These are phyloP conservation scores for Arizona elegans DNA, from an alignment of 2,113 vertebrate genomes.

Conservation along the genomic window DNA sequence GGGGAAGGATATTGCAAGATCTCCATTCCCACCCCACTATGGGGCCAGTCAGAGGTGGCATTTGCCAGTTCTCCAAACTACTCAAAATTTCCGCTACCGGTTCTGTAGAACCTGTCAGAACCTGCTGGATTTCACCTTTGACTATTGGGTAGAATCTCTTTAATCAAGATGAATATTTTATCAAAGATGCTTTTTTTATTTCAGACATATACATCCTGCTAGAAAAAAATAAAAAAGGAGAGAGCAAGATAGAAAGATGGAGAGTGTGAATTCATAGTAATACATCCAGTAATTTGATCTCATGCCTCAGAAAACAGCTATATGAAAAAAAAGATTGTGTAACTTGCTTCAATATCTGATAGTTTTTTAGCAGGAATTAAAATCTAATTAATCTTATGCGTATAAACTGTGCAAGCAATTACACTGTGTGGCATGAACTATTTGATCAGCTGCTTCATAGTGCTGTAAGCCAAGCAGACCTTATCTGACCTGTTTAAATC, in stretches of 20 bases:
- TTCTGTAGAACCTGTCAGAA: no score
- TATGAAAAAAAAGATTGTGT: constrained; percentile 38
- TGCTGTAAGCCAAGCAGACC: constrained; percentile 12
- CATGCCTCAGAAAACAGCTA: background rate
- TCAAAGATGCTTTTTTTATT: no score
- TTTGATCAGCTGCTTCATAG: constrained; percentile 62
- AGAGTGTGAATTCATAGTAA: background rate
- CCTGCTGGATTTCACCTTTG: no score
- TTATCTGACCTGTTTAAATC: constrained; percentile 36
- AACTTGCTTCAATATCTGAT: constrained; percentile 32
- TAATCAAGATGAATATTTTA: no score
- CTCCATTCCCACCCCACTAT: no score
- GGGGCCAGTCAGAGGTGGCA: no score
- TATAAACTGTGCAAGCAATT: constrained; percentile 46
- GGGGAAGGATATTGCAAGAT: no score
- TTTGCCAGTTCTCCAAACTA: no score
- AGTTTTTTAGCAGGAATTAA: constrained; percentile 29
- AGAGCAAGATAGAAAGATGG: background rate
- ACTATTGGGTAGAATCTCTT: no score
- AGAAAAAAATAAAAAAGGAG: background rate
- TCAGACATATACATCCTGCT: background rate
- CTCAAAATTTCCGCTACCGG: no score
- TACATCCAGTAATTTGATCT: background rate
- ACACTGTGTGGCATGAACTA: constrained; percentile 46
- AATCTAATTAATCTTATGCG: constrained; percentile 38